Evolutionary conservation across 1,140 invertebrate species (phyloP).

Genomic region (Drosophila biarmipes): DNA sequence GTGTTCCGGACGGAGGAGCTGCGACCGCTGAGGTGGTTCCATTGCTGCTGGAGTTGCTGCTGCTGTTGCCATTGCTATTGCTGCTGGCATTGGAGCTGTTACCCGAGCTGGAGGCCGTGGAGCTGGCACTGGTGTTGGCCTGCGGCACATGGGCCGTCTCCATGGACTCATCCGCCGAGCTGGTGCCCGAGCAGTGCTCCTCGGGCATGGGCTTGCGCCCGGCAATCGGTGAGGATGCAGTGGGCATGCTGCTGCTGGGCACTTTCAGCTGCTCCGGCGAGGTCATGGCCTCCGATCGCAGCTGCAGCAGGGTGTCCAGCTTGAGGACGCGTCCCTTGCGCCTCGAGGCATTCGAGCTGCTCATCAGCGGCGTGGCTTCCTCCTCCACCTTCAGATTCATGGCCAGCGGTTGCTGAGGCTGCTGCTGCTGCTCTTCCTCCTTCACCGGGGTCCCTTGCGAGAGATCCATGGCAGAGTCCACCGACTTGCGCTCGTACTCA

Average conservation of each 20-base stretch:
- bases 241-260: slow-evolving; percentile 36
- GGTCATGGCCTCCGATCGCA: slow-evolving; percentile 61
- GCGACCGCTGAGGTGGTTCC: slow-evolving; percentile 21
- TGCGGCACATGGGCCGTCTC: slow-evolving; percentile 61
- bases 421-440: slow-evolving; percentile 57
- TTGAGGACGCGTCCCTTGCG: slow-evolving; percentile 78
- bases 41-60: slow-evolving; percentile 68
- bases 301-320: slow-evolving; percentile 66
- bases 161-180: slow-evolving; percentile 77
- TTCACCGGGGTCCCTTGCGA: slow-evolving; percentile 77
- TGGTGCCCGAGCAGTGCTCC: slow-evolving; percentile 63
- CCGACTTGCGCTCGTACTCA: slow-evolving; percentile 78
- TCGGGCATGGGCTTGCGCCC: slow-evolving; percentile 59
- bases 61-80: slow-evolving; percentile 74
- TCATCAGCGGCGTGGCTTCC: slow-evolving; percentile 75
- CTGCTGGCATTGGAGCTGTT: slow-evolving; percentile 85
- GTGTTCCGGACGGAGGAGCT: slow-evolving; percentile 51
- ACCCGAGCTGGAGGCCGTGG: slow-evolving; percentile 76
- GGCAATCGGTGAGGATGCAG: slow-evolving; percentile 67
- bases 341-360: slow-evolving; percentile 57
- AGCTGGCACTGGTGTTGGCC: slow-evolving; percentile 71
- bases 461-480: slow-evolving; percentile 80
- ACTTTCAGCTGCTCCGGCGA: slow-evolving; percentile 63
- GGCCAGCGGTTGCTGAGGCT: slow-evolving; percentile 48
- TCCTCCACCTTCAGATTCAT: slow-evolving; percentile 73